Evolutionary conservation across 1,140 invertebrate genomes (phyloP).

Genomic region (Vanessa atalanta): DNA sequence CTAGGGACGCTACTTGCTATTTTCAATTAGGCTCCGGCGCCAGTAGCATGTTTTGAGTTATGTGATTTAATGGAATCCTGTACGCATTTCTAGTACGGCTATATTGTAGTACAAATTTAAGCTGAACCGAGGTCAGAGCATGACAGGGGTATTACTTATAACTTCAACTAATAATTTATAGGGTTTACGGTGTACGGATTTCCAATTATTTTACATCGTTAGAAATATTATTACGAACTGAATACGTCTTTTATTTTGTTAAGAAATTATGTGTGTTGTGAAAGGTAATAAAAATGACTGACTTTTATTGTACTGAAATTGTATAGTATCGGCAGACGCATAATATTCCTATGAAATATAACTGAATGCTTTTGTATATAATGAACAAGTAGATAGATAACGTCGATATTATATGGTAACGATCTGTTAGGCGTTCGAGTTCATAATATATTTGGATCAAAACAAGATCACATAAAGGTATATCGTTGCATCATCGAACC

Average conservation of each 20-base stretch:
- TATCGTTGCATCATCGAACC: slow-evolving; percentile 12
- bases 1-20: slow-evolving; percentile 67
- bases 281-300: not conserved
- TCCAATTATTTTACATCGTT: slow-evolving; percentile 53
- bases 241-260: slow-evolving; percentile 9
- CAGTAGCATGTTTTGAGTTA: slow-evolving; percentile 73
- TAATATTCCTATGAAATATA: too few relatives aligned
- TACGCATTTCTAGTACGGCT: slow-evolving; percentile 50
- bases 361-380: too few relatives aligned
- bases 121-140: slow-evolving; percentile 49
- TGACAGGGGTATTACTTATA: slow-evolving; percentile 53
- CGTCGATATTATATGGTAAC: too few relatives aligned
- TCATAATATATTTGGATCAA: not conserved
- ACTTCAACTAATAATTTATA: slow-evolving; percentile 47
- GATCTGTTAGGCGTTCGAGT: too few relatives aligned
- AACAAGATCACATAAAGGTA: slow-evolving; percentile 24
- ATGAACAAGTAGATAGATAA: too few relatives aligned
- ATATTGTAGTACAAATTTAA: slow-evolving; percentile 57
- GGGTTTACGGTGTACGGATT: slow-evolving; percentile 44
- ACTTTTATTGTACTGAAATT: not conserved
- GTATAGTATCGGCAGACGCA: too few relatives aligned
- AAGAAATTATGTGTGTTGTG: not conserved
- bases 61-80: slow-evolving; percentile 68
- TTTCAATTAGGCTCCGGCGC: slow-evolving; percentile 70
- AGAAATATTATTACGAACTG: slow-evolving; percentile 21